These are phyloP conservation scores for Liopterus haemorrhoidalis DNA, from an alignment of 2,888 invertebrate genomes.

Conservation along the genomic window DNA sequence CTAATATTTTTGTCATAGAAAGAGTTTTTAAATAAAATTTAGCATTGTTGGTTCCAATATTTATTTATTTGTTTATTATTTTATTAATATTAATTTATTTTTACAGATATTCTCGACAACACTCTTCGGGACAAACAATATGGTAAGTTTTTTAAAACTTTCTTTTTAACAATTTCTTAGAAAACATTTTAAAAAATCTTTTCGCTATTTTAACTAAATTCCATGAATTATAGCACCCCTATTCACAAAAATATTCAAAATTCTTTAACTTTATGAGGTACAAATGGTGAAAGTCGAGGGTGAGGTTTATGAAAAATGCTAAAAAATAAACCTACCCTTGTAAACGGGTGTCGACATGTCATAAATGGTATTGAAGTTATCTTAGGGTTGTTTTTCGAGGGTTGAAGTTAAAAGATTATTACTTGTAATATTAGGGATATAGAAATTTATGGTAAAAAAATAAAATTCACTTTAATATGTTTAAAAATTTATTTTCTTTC, in stretches of 20 bases:
- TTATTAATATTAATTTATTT: constrained; percentile 8
- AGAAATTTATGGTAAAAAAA: too few species aligned
- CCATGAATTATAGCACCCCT: constrained; percentile 13
- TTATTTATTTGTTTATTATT: too few species aligned
- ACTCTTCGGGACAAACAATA: constrained; percentile 22
- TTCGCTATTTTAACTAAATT: constrained; percentile 8
- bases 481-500: too few species aligned
- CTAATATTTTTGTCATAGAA: too few species aligned
- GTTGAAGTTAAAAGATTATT: too few species aligned
- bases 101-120: constrained; percentile 19
- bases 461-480: too few species aligned
- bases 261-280: too few species aligned
- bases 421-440: too few species aligned
- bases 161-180: constrained; percentile 9
- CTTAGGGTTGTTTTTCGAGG: too few species aligned
- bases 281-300: constrained; percentile 6
- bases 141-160: constrained; percentile 20
- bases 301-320: constrained; percentile 12
- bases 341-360: constrained; percentile 17
- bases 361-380: constrained; percentile 20
- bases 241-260: too few species aligned
- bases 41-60: too few species aligned
- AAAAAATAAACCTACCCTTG: constrained; percentile 14
- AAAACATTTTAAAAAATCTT: constrained; percentile 13
- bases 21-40: too few species aligned